phyloP scores from a whole-genome alignment of 2,888 invertebrate species.

The Minunthozetes semirufus region DNA sequence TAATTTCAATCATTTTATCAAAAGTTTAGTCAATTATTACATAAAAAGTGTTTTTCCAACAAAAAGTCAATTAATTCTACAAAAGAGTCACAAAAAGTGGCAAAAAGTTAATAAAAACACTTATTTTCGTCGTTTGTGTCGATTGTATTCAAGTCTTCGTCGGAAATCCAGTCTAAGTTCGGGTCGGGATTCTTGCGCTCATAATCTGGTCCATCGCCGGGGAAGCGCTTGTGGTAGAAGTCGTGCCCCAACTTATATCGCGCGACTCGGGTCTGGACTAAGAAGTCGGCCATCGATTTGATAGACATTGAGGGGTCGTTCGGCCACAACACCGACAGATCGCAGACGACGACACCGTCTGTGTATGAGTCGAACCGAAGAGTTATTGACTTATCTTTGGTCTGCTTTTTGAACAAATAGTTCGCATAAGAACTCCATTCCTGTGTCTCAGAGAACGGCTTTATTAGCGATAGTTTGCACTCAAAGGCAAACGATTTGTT shows the following conservation, averaged over 20 bases:
- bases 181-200: background rate
- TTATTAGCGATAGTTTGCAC: slow-evolving; percentile 10
- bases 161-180: background rate
- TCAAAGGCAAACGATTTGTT: slow-evolving; percentile 30
- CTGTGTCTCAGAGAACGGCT: slow-evolving; percentile 20
- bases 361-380: background rate
- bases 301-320: background rate
- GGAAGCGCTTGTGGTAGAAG: background rate
- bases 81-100: no score
- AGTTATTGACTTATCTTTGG: slow-evolving; percentile 1
- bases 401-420: slow-evolving; percentile 28
- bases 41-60: no score
- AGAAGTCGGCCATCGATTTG: background rate
- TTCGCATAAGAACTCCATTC: slow-evolving; percentile 35
- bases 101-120: no score
- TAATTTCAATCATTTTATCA: no score
- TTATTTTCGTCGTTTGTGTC: no score
- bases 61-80: no score
- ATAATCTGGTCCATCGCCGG: background rate
- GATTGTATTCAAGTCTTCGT: background rate
- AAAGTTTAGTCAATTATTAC: no score
- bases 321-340: background rate
- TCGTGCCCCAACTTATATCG: background rate
- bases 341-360: slow-evolving; percentile 27
- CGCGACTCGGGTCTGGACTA: slow-evolving; percentile 10